Conservation (phyloP, 2,113 vertebrate species). For the Butorides virescens region DNA sequence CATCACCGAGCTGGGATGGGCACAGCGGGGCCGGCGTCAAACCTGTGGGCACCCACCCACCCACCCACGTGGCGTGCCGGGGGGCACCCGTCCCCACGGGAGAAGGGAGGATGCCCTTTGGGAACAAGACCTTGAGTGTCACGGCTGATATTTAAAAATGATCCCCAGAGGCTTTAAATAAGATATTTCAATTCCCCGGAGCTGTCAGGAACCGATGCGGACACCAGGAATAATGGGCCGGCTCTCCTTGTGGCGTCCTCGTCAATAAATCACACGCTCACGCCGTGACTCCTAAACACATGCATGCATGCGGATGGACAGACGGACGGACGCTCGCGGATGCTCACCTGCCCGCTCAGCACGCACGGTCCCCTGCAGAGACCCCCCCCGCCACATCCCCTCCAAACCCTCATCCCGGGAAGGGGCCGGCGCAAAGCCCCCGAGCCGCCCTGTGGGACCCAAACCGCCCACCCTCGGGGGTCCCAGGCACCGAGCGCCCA, state of each 20-base stretch:
- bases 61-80: fast-evolving
- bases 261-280: slow-evolving; percentile 63
- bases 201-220: slow-evolving; percentile 72
- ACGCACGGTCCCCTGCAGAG: fast-evolving
- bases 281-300: background rate
- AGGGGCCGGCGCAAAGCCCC: fast-evolving
- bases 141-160: slow-evolving; percentile 75
- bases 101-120: slow-evolving; percentile 33
- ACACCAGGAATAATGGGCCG: slow-evolving; percentile 66
- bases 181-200: slow-evolving; percentile 77
- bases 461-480: fast-evolving
- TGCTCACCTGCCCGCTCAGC: background rate
- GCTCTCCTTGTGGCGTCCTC: slow-evolving; percentile 75
- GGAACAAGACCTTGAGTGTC: slow-evolving; percentile 74
- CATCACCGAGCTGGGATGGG: background rate
- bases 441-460: fast-evolving
- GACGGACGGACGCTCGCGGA: background rate
- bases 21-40: background rate
- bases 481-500: background rate
- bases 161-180: slow-evolving; percentile 74
- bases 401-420: too few relatives aligned
- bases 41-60: background rate
- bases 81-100: background rate
- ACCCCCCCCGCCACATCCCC: background rate
- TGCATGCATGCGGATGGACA: fast-evolving